A percentile compares a stretch with the other conserved stretches of the same genome.
phyloP scores from a whole-genome alignment of 64 coral and sea anemone species.

The Dendronephthya gigantea region DNA sequence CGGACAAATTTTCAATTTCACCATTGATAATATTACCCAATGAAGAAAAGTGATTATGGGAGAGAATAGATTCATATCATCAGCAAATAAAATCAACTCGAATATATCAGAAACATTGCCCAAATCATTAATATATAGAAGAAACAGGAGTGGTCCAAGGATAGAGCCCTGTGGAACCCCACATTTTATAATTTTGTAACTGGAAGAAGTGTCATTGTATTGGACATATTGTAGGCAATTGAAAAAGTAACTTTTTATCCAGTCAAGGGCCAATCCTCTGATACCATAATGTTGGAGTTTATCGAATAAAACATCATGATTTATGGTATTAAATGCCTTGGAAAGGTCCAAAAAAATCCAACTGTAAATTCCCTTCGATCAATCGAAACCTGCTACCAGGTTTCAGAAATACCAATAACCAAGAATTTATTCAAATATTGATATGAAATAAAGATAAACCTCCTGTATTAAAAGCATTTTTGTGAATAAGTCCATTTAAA shows the following conservation, averaged over 20 bases:
- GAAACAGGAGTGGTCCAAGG: neutral
- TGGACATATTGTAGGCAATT: conserved; percentile 21
- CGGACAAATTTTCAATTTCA: conserved; percentile 12
- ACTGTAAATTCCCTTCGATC: conserved; percentile 2
- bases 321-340: neutral
- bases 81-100: conserved; percentile 1
- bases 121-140: conserved; percentile 3
- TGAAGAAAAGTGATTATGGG: neutral
- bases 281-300: conserved; percentile 28
- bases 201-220: conserved; percentile 4
- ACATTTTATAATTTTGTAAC: conserved; percentile 16
- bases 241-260: conserved; percentile 27
- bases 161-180: conserved; percentile 6
- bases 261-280: neutral
- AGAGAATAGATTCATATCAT: neutral
- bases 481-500: too few relatives aligned
- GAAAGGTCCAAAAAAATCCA: conserved; percentile 18
- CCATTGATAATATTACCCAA: neutral
- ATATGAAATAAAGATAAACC: too few relatives aligned
- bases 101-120: neutral
- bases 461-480: too few relatives aligned
- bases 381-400: too few relatives aligned
- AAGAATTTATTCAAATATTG: too few relatives aligned
- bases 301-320: conserved; percentile 29
- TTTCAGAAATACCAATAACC: too few relatives aligned